These are phyloP conservation scores for Sphaerophoria rueppellii DNA, from an alignment of 2,888 invertebrate genomes.

Conservation along the genomic window DNA sequence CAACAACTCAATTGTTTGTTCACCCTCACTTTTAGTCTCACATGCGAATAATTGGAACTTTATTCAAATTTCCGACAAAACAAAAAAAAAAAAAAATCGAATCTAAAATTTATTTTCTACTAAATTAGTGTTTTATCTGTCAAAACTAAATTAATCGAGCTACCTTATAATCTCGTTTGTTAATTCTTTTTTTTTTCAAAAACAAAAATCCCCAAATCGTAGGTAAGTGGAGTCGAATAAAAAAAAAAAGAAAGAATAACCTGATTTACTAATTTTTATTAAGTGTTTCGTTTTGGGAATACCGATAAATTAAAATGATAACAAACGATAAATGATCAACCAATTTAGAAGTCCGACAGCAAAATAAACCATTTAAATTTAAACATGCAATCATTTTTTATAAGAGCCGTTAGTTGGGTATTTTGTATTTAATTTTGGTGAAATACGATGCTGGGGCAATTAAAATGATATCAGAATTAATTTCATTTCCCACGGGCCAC, in stretches of 20 bases:
- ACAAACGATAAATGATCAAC: conserved; percentile 46
- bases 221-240: not conserved
- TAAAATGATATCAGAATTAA: conserved; percentile 70
- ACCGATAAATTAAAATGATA: conserved; percentile 60
- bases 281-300: conserved; percentile 47
- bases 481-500: conserved; percentile 48
- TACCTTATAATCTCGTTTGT: conserved; percentile 33
- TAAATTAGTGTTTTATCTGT: conserved; percentile 30
- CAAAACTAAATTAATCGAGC: conserved; percentile 39
- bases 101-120: conserved; percentile 22
- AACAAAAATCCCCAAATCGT: not conserved
- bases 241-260: conserved; percentile 5
- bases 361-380: conserved; percentile 30
- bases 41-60: conserved; percentile 23
- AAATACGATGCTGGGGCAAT: conserved; percentile 49
- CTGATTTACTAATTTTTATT: conserved; percentile 33
- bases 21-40: conserved; percentile 5
- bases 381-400: conserved; percentile 26
- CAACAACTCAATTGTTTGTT: not conserved
- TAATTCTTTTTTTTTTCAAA: not conserved
- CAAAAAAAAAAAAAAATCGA: not conserved
- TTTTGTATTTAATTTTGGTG: conserved; percentile 30
- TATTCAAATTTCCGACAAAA: conserved; percentile 10
- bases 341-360: conserved; percentile 19
- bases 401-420: conserved; percentile 22